These are phyloP conservation scores for Microplitis mediator DNA, from an alignment of 1,140 invertebrate genomes.

Conservation along the genomic window DNA sequence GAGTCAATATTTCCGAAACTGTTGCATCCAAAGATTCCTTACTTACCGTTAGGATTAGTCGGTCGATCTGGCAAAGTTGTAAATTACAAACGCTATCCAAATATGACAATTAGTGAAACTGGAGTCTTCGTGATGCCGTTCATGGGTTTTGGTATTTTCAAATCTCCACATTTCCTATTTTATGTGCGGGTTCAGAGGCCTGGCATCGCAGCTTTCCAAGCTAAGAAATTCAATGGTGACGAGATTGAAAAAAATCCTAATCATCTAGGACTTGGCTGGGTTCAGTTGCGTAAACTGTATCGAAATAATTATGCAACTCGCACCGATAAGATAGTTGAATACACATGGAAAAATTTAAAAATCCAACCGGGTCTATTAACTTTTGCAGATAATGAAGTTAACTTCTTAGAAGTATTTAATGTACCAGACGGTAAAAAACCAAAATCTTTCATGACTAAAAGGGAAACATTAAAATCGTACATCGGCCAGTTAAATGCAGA, in stretches of 20 bases:
- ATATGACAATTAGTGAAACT: no score
- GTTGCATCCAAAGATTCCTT: no score
- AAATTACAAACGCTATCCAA: no score
- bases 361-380: neutral
- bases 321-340: neutral
- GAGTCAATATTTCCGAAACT: no score
- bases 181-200: neutral
- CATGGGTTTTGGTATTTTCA: no score
- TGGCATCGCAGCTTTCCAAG: neutral
- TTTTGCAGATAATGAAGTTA: neutral
- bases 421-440: no score
- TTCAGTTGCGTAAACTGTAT: neutral
- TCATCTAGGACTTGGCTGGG: neutral
- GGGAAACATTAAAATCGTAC: neutral
- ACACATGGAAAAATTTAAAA: neutral
- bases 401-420: no score
- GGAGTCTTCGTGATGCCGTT: no score
- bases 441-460: neutral
- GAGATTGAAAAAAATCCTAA: no score
- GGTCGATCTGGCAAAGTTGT: no score
- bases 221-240: neutral
- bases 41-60: no score
- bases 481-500: neutral
- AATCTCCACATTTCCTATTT: no score
- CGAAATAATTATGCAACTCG: neutral